Evolutionary conservation across 1,140 invertebrate species (phyloP).

Genomic region (Tenebrio molitor): DNA sequence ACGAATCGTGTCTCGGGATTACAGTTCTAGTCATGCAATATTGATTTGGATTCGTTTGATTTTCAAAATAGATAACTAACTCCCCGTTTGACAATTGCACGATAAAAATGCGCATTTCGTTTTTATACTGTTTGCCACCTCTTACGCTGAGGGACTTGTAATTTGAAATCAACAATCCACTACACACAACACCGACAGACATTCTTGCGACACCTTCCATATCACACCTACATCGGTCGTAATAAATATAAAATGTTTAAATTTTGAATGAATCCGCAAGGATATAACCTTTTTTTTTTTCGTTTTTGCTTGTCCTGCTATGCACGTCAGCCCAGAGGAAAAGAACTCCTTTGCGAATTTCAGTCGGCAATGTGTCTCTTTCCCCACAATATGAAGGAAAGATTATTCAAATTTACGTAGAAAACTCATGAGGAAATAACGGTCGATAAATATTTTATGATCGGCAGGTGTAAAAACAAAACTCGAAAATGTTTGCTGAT

Average conservation of each 20-base stretch:
- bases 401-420: too few relatives aligned
- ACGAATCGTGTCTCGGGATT: constrained; percentile 53
- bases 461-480: too few relatives aligned
- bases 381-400: too few relatives aligned
- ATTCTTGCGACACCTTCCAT: constrained; percentile 1
- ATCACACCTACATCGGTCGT: background rate
- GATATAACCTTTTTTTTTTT: background rate
- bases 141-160: constrained; percentile 2
- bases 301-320: background rate
- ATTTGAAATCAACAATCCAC: constrained; percentile 3
- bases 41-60: constrained; percentile 45
- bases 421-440: too few relatives aligned
- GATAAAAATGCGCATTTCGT: constrained; percentile 29
- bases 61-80: constrained; percentile 30
- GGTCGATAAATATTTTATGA: too few relatives aligned
- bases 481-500: too few relatives aligned
- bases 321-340: background rate
- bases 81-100: constrained; percentile 5
- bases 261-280: constrained; percentile 1
- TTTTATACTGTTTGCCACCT: constrained; percentile 1
- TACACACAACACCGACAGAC: background rate
- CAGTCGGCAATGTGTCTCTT: background rate
- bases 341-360: background rate
- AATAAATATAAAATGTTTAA: constrained; percentile 7
- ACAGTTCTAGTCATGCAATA: constrained; percentile 47